Percentiles rank a stretch among this genome's conserved stretches.
These are phyloP conservation scores for Ptychobarbus kaznakovi DNA, from an alignment of 2,797 vertebrate genomes.

Conservation along the genomic window DNA sequence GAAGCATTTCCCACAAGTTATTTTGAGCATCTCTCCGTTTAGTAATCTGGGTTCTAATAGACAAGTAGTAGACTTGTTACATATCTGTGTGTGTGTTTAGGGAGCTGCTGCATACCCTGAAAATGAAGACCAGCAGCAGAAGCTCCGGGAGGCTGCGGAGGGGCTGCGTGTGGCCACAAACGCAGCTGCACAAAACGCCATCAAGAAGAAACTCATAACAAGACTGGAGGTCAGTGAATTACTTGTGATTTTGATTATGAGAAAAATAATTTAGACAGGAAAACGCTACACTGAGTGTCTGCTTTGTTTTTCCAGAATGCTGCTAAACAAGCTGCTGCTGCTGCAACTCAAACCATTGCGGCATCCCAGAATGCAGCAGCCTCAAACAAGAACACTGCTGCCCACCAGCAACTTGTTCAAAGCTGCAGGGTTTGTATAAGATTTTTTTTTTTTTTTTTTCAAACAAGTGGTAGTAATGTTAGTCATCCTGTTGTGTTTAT, in stretches of 20 bases:
- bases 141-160: slow-evolving; percentile 93
- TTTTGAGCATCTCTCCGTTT: neutral
- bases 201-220: slow-evolving; percentile 97
- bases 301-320: slow-evolving; percentile 81
- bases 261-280: neutral
- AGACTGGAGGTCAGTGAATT: slow-evolving; percentile 86
- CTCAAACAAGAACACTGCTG: slow-evolving; percentile 93
- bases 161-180: slow-evolving; percentile 95
- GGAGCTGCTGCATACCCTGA: slow-evolving; percentile 97
- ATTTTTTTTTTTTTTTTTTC: neutral
- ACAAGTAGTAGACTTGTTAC: neutral
- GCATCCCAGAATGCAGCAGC: slow-evolving; percentile 95
- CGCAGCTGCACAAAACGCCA: slow-evolving; percentile 95
- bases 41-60: neutral
- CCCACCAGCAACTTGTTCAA: slow-evolving; percentile 96
- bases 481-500: neutral
- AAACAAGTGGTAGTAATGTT: neutral
- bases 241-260: slow-evolving; percentile 8
- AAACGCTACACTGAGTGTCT: neutral
- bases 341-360: slow-evolving; percentile 95
- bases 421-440: slow-evolving; percentile 87
- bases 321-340: slow-evolving; percentile 95
- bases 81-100: slow-evolving; percentile 67
- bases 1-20: neutral
- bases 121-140: slow-evolving; percentile 96